Percentiles rank a stretch among this genome's conserved stretches.
Evolutionary conservation across 2,888 invertebrate genomes (phyloP).

Genomic region (Frankliniella intonsa): DNA sequence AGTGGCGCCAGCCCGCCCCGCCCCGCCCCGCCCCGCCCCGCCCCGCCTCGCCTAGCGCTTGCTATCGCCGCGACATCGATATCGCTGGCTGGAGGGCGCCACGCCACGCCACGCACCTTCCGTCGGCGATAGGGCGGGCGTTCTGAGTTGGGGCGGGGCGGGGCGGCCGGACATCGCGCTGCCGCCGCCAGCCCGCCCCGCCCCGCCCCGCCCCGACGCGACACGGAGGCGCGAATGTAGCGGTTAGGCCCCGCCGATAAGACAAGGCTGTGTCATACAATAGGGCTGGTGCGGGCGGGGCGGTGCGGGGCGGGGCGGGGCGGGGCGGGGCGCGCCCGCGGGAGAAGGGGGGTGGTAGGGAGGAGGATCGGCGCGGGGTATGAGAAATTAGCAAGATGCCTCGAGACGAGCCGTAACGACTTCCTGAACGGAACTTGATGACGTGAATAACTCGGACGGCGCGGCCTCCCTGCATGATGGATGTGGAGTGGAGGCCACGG

Average conservation of each 20-base stretch:
- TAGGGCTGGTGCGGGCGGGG: not conserved
- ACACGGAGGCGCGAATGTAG: conserved; percentile 3
- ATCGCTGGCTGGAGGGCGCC: not conserved
- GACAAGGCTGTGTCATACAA: conserved; percentile 17
- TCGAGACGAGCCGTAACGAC: not conserved
- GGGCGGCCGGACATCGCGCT: not conserved
- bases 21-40: not conserved
- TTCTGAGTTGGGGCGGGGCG: not conserved
- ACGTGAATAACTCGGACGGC: not conserved
- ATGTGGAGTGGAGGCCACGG: not conserved
- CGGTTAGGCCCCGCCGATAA: conserved; percentile 15
- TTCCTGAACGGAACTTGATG: conserved; percentile 4
- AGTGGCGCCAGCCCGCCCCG: not conserved
- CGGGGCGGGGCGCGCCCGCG: not conserved
- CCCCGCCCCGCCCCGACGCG: not conserved
- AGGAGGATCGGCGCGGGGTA: not conserved
- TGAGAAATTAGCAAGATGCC: not conserved
- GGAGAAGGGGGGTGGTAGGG: not conserved
- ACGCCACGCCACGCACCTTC: conserved; percentile 4
- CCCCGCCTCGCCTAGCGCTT: not conserved
- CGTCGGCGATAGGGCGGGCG: not conserved
- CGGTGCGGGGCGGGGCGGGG: not conserved
- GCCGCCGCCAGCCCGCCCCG: not conserved
- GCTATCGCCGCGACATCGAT: conserved; percentile 20
- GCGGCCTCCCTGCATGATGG: conserved; percentile 8